Base-by-base conservation (phyloP, 2,888 invertebrate species). In the Cecidostiba fungosa region DNA sequence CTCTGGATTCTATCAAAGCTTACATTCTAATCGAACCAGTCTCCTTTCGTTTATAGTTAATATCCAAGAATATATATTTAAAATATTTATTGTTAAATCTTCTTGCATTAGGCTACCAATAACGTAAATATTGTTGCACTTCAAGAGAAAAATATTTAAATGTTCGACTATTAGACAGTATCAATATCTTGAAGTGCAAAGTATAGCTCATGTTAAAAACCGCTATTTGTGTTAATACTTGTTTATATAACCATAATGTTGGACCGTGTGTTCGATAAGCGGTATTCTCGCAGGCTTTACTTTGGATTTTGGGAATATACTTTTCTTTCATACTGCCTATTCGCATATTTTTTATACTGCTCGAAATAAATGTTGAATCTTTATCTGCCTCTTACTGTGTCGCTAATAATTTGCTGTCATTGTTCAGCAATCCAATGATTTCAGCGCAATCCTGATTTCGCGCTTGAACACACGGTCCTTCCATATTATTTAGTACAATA, bases 311-410 rank as follows among this genome's bases (percentile, higher is more conserved):
- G 32, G 2, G 47, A 72, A 47, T 47, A 43, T 82, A 50, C 54
- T 73, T 84, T 54, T 78, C 62, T 79, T 47, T 50, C 6, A 29
- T 26, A 82, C 32, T 54, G 87, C 87, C 87, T 85, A 66, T 82
- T 84, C 16, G 66, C 77, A 72, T 77, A 1, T 77, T 85, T 78
- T 87, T 85, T 36, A n/a, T n/a, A 83, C 83, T 87, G 87, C 85
- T 83, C 66, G 69, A 77, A 72, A 50, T 80, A 77, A 82, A 80
- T 87, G 85, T 82, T 77, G 14, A 77, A 69, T 36, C 36, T 50
- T 69, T 73, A n/a, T 70, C 70, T 32, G 86, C 86, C 86, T 86
- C 54, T 84, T 86, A 73, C 50, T 86, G 84, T 86, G 82, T 82
- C 69, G 81, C 73, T 4, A 74, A 84, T 84, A 66, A 82, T 85